phyloP scores from a whole-genome alignment of 2,113 vertebrate genomes.

The Brachyhypopomus occidentalis region DNA sequence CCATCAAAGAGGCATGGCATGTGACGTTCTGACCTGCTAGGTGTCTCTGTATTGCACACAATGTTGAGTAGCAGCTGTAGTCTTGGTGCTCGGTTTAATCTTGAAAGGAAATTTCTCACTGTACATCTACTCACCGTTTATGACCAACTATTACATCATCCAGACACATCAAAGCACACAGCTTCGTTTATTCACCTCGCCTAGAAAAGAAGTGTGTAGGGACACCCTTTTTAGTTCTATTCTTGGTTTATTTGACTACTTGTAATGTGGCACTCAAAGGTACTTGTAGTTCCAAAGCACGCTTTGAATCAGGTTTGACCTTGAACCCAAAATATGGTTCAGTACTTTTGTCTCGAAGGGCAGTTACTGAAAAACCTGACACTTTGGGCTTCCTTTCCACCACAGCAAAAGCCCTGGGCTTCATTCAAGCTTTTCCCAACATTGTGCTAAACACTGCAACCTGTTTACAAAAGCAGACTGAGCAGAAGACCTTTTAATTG shows the following conservation, averaged over 20 bases:
- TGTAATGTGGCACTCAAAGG: background rate
- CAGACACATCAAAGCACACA: conserved; percentile 21
- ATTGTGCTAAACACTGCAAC: conserved; percentile 36
- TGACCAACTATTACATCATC: conserved; percentile 30
- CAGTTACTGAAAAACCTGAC: conserved; percentile 39
- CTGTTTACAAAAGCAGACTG: conserved; percentile 40
- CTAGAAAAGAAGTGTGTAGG: conserved; percentile 21
- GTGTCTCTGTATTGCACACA: background rate
- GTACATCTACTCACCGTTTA: conserved; percentile 16
- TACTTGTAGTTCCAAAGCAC: background rate
- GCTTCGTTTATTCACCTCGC: background rate
- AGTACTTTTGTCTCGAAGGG: conserved; percentile 16
- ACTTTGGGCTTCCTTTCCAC: conserved; percentile 26
- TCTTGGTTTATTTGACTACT: conserved; percentile 6
- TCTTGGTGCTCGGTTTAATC: background rate
- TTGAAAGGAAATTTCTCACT: conserved; percentile 10
- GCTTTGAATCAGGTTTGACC: conserved; percentile 9
- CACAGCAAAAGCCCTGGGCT: conserved; percentile 18
- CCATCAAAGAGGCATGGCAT: background rate
- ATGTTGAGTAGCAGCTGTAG: background rate
- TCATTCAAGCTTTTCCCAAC: conserved; percentile 15
- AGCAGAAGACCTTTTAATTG: conserved; percentile 11
- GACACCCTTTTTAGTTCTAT: conserved; percentile 25
- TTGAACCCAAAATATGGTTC: conserved; percentile 8
- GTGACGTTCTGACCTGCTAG: background rate